Evolutionary conservation across 2,888 invertebrate species (phyloP).

Genomic region (Blastobasis adustella): DNA sequence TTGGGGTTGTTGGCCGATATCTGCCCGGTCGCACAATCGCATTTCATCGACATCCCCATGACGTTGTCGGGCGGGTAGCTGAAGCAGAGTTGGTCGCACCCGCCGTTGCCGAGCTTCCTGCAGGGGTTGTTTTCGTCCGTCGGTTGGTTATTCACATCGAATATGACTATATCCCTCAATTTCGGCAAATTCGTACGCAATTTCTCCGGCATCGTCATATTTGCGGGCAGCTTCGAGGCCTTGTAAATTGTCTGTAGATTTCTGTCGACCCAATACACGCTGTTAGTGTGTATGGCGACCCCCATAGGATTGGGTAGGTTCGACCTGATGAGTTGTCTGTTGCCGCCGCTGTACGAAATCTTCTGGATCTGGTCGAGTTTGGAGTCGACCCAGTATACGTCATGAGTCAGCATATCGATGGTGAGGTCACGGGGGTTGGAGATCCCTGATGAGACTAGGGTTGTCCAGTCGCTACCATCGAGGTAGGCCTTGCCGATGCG

Average conservation of each 20-base stretch:
- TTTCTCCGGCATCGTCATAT: constrained; percentile 79
- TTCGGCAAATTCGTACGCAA: constrained; percentile 89
- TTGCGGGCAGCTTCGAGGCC: constrained; percentile 85
- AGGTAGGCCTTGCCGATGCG: constrained; percentile 91
- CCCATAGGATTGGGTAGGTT: constrained; percentile 96
- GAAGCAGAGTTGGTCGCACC: constrained; percentile 97
- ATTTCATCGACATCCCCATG: constrained; percentile 77
- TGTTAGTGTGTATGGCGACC: constrained; percentile 87
- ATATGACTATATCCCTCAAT: constrained; percentile 92
- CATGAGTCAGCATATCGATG: constrained; percentile 94
- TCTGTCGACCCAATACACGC: constrained; percentile 96
- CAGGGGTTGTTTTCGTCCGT: constrained; percentile 88
- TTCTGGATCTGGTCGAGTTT: constrained; percentile 95
- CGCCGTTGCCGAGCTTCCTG: constrained; percentile 82
- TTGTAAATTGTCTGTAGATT: constrained; percentile 90
- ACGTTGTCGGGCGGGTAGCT: constrained; percentile 84
- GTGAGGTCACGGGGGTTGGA: constrained; percentile 92
- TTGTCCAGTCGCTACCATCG: constrained; percentile 90
- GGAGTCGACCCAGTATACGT: constrained; percentile 98
- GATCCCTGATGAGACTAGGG: constrained; percentile 92
- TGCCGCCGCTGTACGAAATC: constrained; percentile 88
- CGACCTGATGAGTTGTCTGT: constrained; percentile 86
- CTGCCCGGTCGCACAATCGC: constrained; percentile 95
- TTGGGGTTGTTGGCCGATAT: constrained; percentile 77
- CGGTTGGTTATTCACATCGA: constrained; percentile 92